A percentile compares a stretch with the other conserved stretches of the same genome.
phyloP scores from a whole-genome alignment of 2,113 vertebrate species.

The Hiodon tergisus region DNA sequence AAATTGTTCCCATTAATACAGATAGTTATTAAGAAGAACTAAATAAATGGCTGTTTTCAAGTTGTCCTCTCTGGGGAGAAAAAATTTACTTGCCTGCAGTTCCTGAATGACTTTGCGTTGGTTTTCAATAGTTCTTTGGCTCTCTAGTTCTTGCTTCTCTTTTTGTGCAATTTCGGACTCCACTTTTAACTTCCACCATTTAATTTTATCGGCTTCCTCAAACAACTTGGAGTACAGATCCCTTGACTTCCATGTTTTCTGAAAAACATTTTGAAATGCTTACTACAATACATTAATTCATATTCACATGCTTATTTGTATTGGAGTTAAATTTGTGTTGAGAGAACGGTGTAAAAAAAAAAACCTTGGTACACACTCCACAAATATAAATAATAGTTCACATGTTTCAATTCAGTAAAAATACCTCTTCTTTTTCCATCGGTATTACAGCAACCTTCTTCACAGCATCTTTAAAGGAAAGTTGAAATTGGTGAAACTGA shows the following conservation, averaged over 20 bases:
- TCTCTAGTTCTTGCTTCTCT: constrained; percentile 79
- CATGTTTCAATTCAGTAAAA: not conserved
- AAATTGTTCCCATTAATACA: not conserved
- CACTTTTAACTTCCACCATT: constrained; percentile 74
- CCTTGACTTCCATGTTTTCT: constrained; percentile 64
- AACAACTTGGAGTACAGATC: constrained; percentile 80
- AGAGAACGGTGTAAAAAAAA: not conserved
- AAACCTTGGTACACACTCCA: not conserved
- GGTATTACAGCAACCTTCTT: constrained; percentile 57
- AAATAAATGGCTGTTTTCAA: not conserved
- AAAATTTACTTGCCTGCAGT: constrained; percentile 69
- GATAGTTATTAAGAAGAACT: not conserved
- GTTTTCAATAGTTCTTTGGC: constrained; percentile 77
- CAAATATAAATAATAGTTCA: not conserved
- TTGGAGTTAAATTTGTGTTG: not conserved
- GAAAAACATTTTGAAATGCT: constrained; percentile 41
- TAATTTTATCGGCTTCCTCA: constrained; percentile 88
- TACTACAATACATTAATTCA: not conserved
- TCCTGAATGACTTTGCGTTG: constrained; percentile 88
- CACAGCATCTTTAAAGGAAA: constrained; percentile 39
- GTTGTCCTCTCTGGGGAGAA: constrained; percentile 28
- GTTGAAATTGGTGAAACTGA: not conserved
- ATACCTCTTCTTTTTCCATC: constrained; percentile 57
- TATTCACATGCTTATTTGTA: not conserved
- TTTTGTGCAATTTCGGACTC: constrained; percentile 75